Evolutionary conservation across 1,140 invertebrate species (phyloP), one percentile per base, ranked within the genome.

Genomic region (Cecropterus lyciades): DNA sequence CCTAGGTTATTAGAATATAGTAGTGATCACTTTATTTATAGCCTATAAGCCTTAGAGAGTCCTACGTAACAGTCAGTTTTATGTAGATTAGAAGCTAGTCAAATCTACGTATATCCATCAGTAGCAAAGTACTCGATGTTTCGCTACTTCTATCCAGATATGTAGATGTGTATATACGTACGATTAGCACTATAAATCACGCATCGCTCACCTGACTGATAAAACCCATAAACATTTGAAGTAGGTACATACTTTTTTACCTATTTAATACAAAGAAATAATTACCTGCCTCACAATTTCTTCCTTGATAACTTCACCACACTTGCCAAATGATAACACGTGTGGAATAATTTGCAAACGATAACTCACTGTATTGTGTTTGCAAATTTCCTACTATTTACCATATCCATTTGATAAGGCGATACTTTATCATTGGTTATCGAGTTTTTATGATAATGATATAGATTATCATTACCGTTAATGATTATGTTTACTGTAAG

Each of bases 341-440:
- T 63, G 52, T 53, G 49, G 30, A 51, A 67, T 37, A 70, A 77
- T 62, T 69, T 71, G 65, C 60, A 65, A 67, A 40, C 57, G 46
- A 49, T 62, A 65, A 43, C 17, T 73, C 68, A 80, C 74, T 86
- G 80, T 79, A 84, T 55, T 69, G 43, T 60, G 63, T 56, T 43
- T 42, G 66, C 60, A 30, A 62, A 67, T 49, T 75, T 73, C 48
- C 20, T 49, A 48, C 65, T 81, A 79, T 83, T 84, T 80, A 81
- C 78, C 77, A 80, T 82, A 82, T 78, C 73, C 73, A 56, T 14
- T n/a, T 42, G 79, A 80, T 81, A 75, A 79, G 72, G 72, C 72
- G 62, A 80, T 77, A 73, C 17, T 40, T 51, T 72, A 75, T 70
- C 68, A 70, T 42, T 16, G 45, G 70, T 75, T 75, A 76, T 40